phyloP scores from a whole-genome alignment of 2,113 vertebrate species.

The Myodes glareolus region DNA sequence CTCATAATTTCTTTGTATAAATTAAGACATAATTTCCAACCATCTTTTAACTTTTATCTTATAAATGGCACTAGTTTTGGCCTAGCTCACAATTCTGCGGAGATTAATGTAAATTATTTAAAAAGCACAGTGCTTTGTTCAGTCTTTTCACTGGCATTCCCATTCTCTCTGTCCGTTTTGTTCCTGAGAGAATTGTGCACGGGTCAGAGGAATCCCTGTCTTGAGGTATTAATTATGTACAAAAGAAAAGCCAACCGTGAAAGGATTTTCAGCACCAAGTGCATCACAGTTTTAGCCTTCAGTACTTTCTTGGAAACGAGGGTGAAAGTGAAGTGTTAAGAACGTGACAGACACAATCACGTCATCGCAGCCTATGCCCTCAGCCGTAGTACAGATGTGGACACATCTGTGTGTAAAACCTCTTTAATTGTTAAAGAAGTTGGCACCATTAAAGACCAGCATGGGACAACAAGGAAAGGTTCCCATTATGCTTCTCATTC shows the following conservation, averaged over 20 bases:
- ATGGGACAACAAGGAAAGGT: background rate
- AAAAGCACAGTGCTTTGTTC: slow-evolving; percentile 32
- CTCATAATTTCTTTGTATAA: slow-evolving; percentile 66
- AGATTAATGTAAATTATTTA: slow-evolving; percentile 57
- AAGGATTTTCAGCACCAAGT: slow-evolving; percentile 18
- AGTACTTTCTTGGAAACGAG: background rate
- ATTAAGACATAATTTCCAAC: slow-evolving; percentile 44
- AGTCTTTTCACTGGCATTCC: slow-evolving; percentile 66
- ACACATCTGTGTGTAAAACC: background rate
- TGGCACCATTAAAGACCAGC: background rate
- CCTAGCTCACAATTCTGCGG: slow-evolving; percentile 68
- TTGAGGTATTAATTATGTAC: slow-evolving; percentile 60
- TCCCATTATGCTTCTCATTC: background rate
- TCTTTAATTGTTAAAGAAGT: background rate
- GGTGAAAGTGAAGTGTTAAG: slow-evolving; percentile 30
- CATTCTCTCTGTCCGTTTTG: slow-evolving; percentile 54
- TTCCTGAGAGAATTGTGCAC: slow-evolving; percentile 59
- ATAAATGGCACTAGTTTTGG: slow-evolving; percentile 65
- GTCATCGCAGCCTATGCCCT: background rate
- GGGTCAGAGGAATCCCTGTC: slow-evolving; percentile 61
- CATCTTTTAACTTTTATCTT: slow-evolving; percentile 61
- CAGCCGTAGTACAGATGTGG: background rate
- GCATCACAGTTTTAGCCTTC: background rate
- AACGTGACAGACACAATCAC: background rate
- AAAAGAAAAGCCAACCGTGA: slow-evolving; percentile 63